Evolutionary conservation across 2,113 vertebrate genomes (phyloP).

Genomic region (Struthio camelus): DNA sequence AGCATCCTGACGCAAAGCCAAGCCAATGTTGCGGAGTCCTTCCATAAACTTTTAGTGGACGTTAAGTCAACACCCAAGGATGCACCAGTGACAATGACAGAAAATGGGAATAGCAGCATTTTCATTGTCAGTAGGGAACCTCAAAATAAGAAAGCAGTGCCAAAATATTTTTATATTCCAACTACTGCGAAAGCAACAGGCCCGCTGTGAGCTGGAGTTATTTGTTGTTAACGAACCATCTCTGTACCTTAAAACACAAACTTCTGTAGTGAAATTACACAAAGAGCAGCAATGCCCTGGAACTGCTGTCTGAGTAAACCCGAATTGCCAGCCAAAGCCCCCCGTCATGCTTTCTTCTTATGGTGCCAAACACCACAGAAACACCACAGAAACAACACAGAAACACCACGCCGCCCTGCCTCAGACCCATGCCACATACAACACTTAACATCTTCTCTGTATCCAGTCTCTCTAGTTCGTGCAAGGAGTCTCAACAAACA

Average conservation of each 20-base stretch:
- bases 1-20: neutral
- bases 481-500: neutral
- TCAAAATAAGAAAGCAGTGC: neutral
- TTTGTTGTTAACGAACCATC: conserved; percentile 7
- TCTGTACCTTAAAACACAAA: neutral
- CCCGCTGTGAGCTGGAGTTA: neutral
- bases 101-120: neutral
- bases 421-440: accelerated
- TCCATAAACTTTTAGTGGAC: neutral
- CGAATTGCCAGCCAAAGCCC: neutral
- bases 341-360: neutral
- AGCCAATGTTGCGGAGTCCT: neutral
- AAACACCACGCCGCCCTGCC: accelerated
- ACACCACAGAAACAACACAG: too few species aligned
- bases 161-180: neutral
- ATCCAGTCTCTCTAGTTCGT: neutral
- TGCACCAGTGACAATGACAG: neutral
- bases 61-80: neutral
- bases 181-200: neutral
- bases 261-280: neutral
- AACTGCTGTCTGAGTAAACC: neutral
- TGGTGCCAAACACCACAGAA: too few species aligned
- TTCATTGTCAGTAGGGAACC: neutral
- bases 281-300: neutral
- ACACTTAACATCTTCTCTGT: neutral